Conservation (phyloP, 1,140 invertebrate species). For the Chelonus insularis region DNA sequence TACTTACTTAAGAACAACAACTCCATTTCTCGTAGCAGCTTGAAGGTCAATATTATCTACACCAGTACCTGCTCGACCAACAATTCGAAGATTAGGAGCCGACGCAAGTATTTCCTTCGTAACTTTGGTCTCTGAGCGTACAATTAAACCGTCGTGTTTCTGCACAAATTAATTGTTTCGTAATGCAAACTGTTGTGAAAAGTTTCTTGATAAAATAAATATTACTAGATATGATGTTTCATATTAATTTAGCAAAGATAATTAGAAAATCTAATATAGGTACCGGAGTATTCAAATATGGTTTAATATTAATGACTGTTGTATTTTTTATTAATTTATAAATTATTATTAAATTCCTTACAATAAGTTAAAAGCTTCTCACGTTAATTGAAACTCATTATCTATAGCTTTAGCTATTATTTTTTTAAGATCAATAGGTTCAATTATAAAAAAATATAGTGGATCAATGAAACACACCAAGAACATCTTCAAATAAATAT, state of each 20-base stretch:
- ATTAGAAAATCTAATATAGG: neutral
- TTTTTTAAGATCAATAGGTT: too few relatives aligned
- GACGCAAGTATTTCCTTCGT: slow-evolving; percentile 86
- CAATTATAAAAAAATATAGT: too few relatives aligned
- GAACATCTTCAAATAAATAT: too few relatives aligned
- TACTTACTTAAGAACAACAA: slow-evolving; percentile 93
- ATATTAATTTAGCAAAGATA: too few relatives aligned
- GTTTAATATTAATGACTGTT: too few relatives aligned
- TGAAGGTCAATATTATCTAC: slow-evolving; percentile 96
- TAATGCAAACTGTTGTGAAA: neutral
- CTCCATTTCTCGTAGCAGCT: slow-evolving; percentile 81
- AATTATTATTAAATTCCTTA: too few relatives aligned
- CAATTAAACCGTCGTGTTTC: slow-evolving; percentile 91
- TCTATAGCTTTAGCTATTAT: too few relatives aligned
- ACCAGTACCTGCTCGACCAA: slow-evolving; percentile 94
- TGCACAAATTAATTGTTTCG: slow-evolving; percentile 46
- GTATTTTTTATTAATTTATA: too few relatives aligned
- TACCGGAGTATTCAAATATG: slow-evolving; percentile 7
- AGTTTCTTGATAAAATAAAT: neutral
- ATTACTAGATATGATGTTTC: neutral
- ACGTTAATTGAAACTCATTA: too few relatives aligned
- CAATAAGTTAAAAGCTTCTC: too few relatives aligned
- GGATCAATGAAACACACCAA: too few relatives aligned
- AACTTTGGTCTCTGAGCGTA: slow-evolving; percentile 94
- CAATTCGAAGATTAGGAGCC: slow-evolving; percentile 75